phyloP scores from a whole-genome alignment of 2,888 invertebrate species.

The Gymnosoma rotundatum region DNA sequence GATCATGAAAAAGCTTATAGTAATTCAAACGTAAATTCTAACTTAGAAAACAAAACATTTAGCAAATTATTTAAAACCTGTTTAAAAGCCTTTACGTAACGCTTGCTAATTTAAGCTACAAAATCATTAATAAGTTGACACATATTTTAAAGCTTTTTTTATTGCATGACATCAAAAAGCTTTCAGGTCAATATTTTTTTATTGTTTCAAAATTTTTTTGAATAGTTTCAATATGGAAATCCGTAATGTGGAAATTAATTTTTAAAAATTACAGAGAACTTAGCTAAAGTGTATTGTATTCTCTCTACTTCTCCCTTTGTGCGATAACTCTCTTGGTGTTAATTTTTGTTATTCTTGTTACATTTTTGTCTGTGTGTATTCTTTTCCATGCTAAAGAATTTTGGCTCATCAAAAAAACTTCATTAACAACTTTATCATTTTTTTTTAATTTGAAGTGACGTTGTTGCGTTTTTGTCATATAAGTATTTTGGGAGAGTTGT shows the following conservation, averaged over 20 bases:
- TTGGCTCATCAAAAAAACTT: neutral
- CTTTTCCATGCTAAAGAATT: neutral
- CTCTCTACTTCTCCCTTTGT: neutral
- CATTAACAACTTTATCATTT: constrained; percentile 34
- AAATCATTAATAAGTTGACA: constrained; percentile 21
- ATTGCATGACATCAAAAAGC: constrained; percentile 37
- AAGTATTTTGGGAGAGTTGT: neutral
- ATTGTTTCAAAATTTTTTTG: neutral
- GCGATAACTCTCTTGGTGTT: neutral
- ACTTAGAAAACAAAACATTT: too few relatives aligned
- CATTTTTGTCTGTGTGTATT: neutral
- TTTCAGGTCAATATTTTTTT: constrained; percentile 48
- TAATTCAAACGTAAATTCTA: too few relatives aligned
- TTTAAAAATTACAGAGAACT: neutral
- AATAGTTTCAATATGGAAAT: neutral
- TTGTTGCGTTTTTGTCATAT: neutral
- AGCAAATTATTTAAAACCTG: too few relatives aligned
- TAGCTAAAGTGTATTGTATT: neutral
- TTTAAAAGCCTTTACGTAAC: neutral
- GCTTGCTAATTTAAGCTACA: neutral
- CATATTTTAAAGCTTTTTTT: constrained; percentile 29
- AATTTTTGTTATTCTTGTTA: neutral
- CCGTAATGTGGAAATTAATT: constrained; percentile 20
- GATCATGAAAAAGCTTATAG: too few relatives aligned
- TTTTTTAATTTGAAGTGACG: constrained; percentile 8